These are phyloP conservation scores for Pterocles gutturalis DNA, from an alignment of 2,113 vertebrate genomes.

Conservation along the genomic window DNA sequence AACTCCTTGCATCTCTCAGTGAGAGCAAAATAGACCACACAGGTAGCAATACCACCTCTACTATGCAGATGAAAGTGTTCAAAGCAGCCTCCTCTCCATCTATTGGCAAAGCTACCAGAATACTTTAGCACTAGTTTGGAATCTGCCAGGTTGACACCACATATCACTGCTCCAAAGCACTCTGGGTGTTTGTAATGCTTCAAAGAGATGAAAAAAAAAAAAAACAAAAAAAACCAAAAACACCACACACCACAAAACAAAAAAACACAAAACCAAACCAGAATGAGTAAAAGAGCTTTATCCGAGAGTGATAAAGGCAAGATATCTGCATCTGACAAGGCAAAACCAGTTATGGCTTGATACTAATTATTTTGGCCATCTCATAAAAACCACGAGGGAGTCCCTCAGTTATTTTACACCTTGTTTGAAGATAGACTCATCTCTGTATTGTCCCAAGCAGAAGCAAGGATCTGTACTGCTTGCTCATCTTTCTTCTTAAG, in stretches of 20 bases:
- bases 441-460: neutral
- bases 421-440: neutral
- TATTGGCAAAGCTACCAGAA: slow-evolving; percentile 55
- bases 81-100: slow-evolving; percentile 37
- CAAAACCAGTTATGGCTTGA: neutral
- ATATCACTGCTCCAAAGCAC: neutral
- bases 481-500: neutral
- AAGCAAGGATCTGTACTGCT: neutral
- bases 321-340: neutral
- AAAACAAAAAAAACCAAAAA: no score
- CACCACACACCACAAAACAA: no score
- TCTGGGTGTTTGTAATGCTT: neutral
- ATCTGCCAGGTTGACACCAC: slow-evolving; percentile 48
- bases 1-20: neutral
- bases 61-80: neutral
- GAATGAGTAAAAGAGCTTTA: neutral
- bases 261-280: no score
- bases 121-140: slow-evolving; percentile 34
- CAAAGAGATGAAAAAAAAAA: neutral
- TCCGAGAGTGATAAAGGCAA: neutral
- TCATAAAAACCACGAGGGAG: neutral
- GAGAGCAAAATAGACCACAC: slow-evolving; percentile 46
- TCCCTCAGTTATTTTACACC: neutral
- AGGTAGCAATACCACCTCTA: slow-evolving; percentile 7
- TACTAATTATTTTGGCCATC: neutral